Evolutionary conservation across 2,113 vertebrate species (phyloP).

Genomic region (Octodon degus): DNA sequence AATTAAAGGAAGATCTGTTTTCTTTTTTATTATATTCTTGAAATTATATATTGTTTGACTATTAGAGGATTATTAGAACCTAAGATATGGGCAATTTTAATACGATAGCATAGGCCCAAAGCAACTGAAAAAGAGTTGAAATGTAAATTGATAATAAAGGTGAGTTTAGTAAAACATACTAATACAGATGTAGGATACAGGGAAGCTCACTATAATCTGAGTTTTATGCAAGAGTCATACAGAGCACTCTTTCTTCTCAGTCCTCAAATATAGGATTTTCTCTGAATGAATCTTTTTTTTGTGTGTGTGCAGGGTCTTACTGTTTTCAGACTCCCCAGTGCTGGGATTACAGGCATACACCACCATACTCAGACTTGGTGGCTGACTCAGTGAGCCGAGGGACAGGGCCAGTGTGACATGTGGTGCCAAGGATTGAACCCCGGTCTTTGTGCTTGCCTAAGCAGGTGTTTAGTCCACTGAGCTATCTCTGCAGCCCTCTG

Average conservation of each 20-base stretch:
- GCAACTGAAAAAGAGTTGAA: not conserved
- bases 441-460: too few relatives aligned
- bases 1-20: not conserved
- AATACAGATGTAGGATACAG: not conserved
- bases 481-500: too few relatives aligned
- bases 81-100: not conserved
- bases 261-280: not conserved
- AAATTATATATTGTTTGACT: not conserved
- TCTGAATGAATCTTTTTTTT: too few relatives aligned
- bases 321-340: too few relatives aligned
- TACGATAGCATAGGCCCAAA: not conserved
- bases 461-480: too few relatives aligned
- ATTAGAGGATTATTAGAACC: not conserved
- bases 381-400: too few relatives aligned
- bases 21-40: not conserved
- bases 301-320: too few relatives aligned
- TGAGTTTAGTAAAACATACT: not conserved
- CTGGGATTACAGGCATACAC: too few relatives aligned
- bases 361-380: too few relatives aligned
- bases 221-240: not conserved
- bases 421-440: too few relatives aligned
- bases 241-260: not conserved
- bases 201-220: not conserved
- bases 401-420: too few relatives aligned
- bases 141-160: not conserved